phyloP scores from a whole-genome alignment of 2,888 invertebrate genomes.

The Eupeodes luniger region DNA sequence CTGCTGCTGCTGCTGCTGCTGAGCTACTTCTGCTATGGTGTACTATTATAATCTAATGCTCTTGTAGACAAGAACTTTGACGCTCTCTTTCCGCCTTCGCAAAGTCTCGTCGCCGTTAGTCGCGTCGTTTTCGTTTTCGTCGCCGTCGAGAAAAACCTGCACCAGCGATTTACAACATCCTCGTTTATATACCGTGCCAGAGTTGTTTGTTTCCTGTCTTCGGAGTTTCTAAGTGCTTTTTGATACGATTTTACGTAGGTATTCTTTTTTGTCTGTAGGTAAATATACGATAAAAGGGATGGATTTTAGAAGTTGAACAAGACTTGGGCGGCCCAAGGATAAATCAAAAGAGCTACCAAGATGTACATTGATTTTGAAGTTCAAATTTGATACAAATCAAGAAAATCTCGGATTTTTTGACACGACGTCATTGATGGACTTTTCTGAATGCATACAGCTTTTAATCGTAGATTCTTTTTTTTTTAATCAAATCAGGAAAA shows the following conservation, averaged over 20 bases:
- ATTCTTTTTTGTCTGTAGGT: too few relatives aligned
- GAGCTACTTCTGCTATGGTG: conserved; percentile 16
- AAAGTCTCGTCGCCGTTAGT: conserved; percentile 5
- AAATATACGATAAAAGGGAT: conserved; percentile 1
- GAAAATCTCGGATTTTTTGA: too few relatives aligned
- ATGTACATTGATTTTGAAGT: too few relatives aligned
- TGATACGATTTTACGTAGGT: conserved; percentile 55
- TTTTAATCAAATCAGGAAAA: too few relatives aligned
- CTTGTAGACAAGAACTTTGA: conserved; percentile 75
- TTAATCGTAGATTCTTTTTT: too few relatives aligned
- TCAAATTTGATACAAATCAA: too few relatives aligned
- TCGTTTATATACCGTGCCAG: conserved; percentile 28
- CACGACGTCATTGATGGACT: too few relatives aligned
- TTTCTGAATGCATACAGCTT: too few relatives aligned
- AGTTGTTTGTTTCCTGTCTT: conserved; percentile 68
- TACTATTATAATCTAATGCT: conserved; percentile 73
- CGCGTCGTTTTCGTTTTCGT: not conserved
- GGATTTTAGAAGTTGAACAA: not conserved
- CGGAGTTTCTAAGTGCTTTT: conserved; percentile 70
- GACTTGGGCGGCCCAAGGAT: not conserved
- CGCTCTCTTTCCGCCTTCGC: conserved; percentile 50
- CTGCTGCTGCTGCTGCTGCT: not conserved
- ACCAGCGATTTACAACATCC: conserved; percentile 50
- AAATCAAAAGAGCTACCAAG: not conserved
- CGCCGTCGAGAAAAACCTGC: conserved; percentile 7